Conservation (phyloP, 2,888 invertebrate species). For the Acleris holmiana region DNA sequence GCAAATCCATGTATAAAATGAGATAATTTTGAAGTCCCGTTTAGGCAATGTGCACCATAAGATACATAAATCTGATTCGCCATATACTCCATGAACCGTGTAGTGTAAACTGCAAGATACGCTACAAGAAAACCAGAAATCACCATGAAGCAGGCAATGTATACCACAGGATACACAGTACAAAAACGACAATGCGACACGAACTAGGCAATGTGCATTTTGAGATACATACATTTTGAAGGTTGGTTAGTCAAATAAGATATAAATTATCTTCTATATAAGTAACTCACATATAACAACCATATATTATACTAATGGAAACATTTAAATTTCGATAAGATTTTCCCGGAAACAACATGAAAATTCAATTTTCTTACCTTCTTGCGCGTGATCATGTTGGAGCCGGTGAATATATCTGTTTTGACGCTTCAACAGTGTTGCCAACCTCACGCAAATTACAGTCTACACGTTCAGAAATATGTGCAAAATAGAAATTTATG, state of each 20-base stretch:
- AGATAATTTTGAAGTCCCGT: too few relatives aligned
- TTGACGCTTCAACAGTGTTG: conserved; percentile 7
- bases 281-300: background rate
- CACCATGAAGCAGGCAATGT: conserved; percentile 14
- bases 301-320: background rate
- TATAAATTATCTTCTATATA: background rate
- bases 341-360: background rate
- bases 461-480: conserved; percentile 16
- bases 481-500: background rate
- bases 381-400: conserved; percentile 15
- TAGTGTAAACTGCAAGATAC: conserved; percentile 6
- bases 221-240: conserved; percentile 2
- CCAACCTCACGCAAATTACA: background rate
- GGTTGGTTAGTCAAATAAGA: background rate
- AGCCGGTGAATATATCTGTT: background rate
- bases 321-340: background rate
- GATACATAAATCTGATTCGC: too few relatives aligned
- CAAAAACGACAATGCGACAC: background rate
- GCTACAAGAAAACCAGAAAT: background rate
- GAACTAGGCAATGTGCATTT: conserved; percentile 14
- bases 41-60: too few relatives aligned
- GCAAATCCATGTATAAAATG: too few relatives aligned
- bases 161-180: background rate
- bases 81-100: conserved; percentile 3
- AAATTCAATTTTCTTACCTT: conserved; percentile 6